Evolutionary conservation across 1,140 invertebrate genomes (phyloP).

Genomic region (Drosophila lacertosa): DNA sequence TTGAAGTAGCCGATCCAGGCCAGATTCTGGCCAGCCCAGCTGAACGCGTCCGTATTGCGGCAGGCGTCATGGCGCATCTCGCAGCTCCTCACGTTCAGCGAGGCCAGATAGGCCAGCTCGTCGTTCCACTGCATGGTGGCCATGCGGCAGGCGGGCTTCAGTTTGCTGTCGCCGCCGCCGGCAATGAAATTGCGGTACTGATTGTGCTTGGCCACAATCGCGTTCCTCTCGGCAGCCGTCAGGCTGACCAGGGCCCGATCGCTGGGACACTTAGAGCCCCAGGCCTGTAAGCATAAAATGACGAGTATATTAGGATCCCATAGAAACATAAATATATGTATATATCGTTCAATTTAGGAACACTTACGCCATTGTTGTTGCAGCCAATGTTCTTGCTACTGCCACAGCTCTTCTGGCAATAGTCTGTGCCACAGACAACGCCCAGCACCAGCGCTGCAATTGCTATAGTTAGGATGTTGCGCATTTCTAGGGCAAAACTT

Average conservation of each 20-base stretch:
- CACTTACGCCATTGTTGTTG: conserved; percentile 61
- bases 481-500: conserved; percentile 41
- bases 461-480: conserved; percentile 28
- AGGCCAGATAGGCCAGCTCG: conserved; percentile 67
- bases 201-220: conserved; percentile 54
- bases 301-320: not conserved
- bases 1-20: conserved; percentile 61
- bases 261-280: conserved; percentile 50
- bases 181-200: conserved; percentile 64
- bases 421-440: conserved; percentile 46
- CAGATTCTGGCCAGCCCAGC: conserved; percentile 74
- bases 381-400: conserved; percentile 59
- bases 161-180: conserved; percentile 45
- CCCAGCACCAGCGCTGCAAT: conserved; percentile 29
- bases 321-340: not conserved
- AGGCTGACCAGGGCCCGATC: conserved; percentile 49
- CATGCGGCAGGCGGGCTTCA: conserved; percentile 69
- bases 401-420: conserved; percentile 56
- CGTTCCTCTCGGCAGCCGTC: conserved; percentile 29
- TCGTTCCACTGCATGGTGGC: conserved; percentile 76
- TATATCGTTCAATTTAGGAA: not conserved
- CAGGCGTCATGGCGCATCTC: conserved; percentile 68
- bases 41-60: conserved; percentile 67
- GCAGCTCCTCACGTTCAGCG: conserved; percentile 68
- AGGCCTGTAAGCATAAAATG: conserved; percentile 25